Conservation (phyloP, 2,113 vertebrate genomes). For the Syngnathus scovelli region DNA sequence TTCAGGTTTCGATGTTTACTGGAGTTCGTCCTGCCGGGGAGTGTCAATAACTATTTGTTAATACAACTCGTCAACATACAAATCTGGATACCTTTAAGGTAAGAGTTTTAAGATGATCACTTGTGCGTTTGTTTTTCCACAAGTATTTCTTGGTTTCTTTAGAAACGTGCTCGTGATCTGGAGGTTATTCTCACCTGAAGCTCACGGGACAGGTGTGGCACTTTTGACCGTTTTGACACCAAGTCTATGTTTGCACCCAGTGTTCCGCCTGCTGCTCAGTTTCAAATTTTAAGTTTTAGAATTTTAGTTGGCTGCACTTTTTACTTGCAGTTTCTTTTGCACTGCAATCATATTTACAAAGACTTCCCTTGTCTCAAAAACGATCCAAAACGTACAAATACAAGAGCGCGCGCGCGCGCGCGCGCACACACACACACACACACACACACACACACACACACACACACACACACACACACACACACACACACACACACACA, state of each 20-base stretch:
- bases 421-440: too few relatives aligned
- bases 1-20: slow-evolving; percentile 39
- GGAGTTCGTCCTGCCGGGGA: neutral
- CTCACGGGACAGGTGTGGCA: slow-evolving; percentile 5
- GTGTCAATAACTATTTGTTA: neutral
- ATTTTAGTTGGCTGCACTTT: too few relatives aligned
- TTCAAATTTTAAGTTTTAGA: neutral
- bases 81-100: neutral
- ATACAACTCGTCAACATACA: neutral
- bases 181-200: neutral
- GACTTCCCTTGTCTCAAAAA: too few relatives aligned
- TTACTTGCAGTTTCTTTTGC: too few relatives aligned
- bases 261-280: neutral
- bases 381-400: too few relatives aligned
- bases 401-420: too few relatives aligned
- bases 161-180: neutral
- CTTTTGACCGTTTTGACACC: neutral
- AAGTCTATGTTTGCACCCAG: neutral
- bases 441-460: too few relatives aligned
- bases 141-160: neutral
- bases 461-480: too few relatives aligned
- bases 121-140: neutral
- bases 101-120: neutral
- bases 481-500: too few relatives aligned
- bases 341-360: too few relatives aligned